Evolutionary conservation across 92 coral and sea anemone species (phyloP), one percentile per base, ranked within the genome.

Genomic region (Actinostola sp.): DNA sequence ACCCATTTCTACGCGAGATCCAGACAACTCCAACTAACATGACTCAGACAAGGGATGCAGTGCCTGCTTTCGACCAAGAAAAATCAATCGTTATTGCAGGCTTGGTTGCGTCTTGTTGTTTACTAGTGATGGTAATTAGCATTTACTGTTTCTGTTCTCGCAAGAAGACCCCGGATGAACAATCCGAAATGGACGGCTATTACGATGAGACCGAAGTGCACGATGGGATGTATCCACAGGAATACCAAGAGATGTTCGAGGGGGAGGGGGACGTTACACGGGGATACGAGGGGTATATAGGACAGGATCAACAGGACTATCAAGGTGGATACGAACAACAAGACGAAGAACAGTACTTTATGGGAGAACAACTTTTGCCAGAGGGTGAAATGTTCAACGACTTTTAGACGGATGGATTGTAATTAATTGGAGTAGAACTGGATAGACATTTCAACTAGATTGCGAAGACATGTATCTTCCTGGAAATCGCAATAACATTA

Each of bases 1-100:
- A 80, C 34, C 90, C 90, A 2, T 86, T 86, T 71, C 25, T 74
- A 32, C 68, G 81, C 20, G 8, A 33, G 25, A 0, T 71, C 8
- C 24, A 23, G 34, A 39, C 67, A 33, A 61, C 16, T 23, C 26
- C 51, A 15, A 66, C 20, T 21, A 17, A 71, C 24, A 38, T 41
- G 1, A 24, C 66, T 31, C 29, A 26, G 31, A n/a, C 32, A 48
- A 5, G 10, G 41, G n/a, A n/a, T n/a, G n/a, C n/a, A n/a, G n/a
- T 28, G 55, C 12, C 4, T 36, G 42, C 11, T 36, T 36, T 65
- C 25, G 11, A 65, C 27, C 71, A 25, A 0, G 10, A 29, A 43
- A 56, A 56, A 39, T 0, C 15, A 23, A 43, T 23, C 29, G 3
- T 58, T 25, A 33, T 61, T 23, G 62, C 39, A 17, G 70, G 30